These are phyloP conservation scores for Centropristis striata DNA, from an alignment of 2,113 vertebrate genomes.

Conservation along the genomic window DNA sequence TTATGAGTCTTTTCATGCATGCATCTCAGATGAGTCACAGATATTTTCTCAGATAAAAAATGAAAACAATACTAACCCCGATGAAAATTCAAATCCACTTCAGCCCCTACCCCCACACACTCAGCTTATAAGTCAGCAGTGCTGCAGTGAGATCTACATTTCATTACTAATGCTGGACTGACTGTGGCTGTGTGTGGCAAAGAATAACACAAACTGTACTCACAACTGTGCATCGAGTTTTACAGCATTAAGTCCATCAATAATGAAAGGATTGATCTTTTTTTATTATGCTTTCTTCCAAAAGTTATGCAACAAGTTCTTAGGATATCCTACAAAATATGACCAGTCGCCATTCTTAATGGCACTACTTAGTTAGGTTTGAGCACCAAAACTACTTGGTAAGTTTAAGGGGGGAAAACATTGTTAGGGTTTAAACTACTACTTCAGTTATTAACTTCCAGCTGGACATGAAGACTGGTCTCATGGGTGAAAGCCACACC, in stretches of 20 bases:
- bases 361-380: too few relatives aligned
- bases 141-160: slow-evolving; percentile 27
- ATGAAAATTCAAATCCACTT: slow-evolving; percentile 56
- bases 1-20: slow-evolving; percentile 40
- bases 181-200: not conserved
- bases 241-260: not conserved
- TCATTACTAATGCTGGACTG: slow-evolving; percentile 1
- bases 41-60: slow-evolving; percentile 60
- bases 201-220: not conserved
- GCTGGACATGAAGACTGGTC: too few relatives aligned
- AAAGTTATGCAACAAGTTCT: too few relatives aligned
- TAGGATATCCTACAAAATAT: too few relatives aligned
- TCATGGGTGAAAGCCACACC: too few relatives aligned
- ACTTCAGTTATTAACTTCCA: too few relatives aligned
- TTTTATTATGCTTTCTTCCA: too few relatives aligned
- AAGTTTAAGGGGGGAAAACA: too few relatives aligned
- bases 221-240: not conserved
- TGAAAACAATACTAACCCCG: slow-evolving; percentile 53
- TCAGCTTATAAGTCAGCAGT: slow-evolving; percentile 31
- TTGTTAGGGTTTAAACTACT: too few relatives aligned
- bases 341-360: too few relatives aligned
- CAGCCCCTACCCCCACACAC: slow-evolving; percentile 36
- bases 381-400: too few relatives aligned
- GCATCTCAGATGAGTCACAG: slow-evolving; percentile 58
- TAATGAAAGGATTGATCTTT: slow-evolving; percentile 4